Evolutionary conservation across 2,888 invertebrate genomes (phyloP).

Genomic region (Acanthosepion esculentum): DNA sequence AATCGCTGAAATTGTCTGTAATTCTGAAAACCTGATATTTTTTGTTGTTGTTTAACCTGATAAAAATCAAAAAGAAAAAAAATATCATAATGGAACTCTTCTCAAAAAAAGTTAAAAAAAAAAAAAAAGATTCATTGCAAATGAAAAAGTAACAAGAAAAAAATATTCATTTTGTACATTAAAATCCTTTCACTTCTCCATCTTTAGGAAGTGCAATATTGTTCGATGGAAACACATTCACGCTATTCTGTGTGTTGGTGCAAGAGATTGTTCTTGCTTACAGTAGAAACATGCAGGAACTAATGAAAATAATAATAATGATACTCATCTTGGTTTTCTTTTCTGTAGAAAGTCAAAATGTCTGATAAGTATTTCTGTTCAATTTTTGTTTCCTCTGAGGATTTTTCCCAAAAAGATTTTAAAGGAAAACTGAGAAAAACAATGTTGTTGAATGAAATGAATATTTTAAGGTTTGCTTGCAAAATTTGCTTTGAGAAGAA

Average conservation of each 20-base stretch:
- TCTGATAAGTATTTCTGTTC: constrained; percentile 15
- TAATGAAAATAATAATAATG: neutral
- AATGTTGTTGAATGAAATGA: neutral
- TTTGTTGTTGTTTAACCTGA: neutral
- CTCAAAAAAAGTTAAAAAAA: neutral
- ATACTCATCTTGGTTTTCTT: neutral
- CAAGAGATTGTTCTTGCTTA: neutral
- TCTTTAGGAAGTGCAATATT: neutral
- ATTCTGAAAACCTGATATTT: neutral
- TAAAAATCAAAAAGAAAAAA: neutral
- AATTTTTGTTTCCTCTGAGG: neutral
- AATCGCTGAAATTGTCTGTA: neutral
- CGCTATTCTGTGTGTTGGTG: neutral
- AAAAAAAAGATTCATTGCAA: neutral
- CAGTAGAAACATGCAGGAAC: neutral
- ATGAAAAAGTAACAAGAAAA: neutral
- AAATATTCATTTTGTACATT: neutral
- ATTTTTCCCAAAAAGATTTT: neutral
- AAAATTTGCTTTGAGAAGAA: neutral
- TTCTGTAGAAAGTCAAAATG: neutral
- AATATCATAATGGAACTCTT: neutral
- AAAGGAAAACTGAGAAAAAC: neutral
- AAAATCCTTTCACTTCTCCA: neutral
- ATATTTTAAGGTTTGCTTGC: constrained; percentile 33
- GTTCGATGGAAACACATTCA: neutral